These are phyloP conservation scores for Salmo trutta DNA, from an alignment of 2,797 vertebrate species.

Conservation along the genomic window DNA sequence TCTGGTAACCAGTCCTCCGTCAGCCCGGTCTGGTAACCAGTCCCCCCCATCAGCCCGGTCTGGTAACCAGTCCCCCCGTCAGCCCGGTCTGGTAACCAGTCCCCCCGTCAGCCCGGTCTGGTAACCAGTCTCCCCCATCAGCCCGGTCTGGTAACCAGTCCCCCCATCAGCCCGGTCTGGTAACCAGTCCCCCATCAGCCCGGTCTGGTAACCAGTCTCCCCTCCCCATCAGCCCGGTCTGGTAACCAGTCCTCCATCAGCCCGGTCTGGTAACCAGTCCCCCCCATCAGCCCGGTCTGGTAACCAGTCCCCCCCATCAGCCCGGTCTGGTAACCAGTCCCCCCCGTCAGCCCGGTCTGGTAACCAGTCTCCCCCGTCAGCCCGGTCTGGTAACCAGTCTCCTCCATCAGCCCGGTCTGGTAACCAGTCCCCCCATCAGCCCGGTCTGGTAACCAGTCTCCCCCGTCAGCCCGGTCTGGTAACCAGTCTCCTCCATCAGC, in stretches of 20 bases:
- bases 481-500: no score
- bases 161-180: no score
- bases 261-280: no score
- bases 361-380: conserved; percentile 17
- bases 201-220: conserved; percentile 3
- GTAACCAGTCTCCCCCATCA: conserved; percentile 7
- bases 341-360: no score
- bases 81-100: conserved; percentile 3
- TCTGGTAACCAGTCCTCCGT: no score
- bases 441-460: conserved; percentile 9
- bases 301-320: conserved; percentile 7
- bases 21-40: not conserved
- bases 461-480: no score
- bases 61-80: conserved; percentile 20
- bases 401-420: not conserved
- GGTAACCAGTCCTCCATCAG: conserved; percentile 14
- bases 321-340: conserved; percentile 12
- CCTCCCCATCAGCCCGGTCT: no score
- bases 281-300: no score
- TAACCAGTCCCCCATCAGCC: no score
- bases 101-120: no score
- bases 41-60: no score
- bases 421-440: no score
- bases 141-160: conserved; percentile 9
- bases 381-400: conserved; percentile 18